Conservation (phyloP, 2,113 vertebrate species). For the Dicaeum eximium region DNA sequence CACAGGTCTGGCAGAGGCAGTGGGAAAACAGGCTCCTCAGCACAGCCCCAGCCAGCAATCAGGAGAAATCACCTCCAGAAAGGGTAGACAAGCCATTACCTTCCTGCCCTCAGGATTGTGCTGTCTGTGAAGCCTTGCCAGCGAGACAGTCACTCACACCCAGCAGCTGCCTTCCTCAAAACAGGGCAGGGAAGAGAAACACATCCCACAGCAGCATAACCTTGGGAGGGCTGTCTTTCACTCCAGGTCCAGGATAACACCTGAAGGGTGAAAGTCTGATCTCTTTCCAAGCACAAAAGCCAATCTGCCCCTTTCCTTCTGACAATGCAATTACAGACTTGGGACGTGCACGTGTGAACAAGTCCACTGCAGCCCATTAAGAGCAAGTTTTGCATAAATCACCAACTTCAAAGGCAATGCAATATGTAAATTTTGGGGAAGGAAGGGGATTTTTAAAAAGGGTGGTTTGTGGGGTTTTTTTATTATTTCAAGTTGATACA, state of each 20-base stretch:
- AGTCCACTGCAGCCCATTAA: background rate
- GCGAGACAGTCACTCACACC: background rate
- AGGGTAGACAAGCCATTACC: background rate
- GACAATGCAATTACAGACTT: background rate
- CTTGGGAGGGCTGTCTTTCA: background rate
- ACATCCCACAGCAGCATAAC: background rate
- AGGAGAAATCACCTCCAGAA: background rate
- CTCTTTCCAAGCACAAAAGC: background rate
- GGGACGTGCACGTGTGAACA: background rate
- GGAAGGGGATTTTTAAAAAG: background rate
- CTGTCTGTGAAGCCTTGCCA: background rate
- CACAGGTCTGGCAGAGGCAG: background rate
- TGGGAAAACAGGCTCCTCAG: background rate
- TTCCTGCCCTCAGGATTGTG: background rate
- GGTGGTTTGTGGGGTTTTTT: rapidly evolving
- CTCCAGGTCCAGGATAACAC: background rate
- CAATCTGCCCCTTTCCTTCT: background rate
- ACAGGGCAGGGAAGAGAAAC: background rate
- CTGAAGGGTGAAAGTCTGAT: constrained; percentile 23
- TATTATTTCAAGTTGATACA: background rate
- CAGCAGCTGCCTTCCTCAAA: background rate
- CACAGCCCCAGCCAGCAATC: background rate
- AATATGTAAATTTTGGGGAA: background rate
- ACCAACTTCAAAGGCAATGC: background rate
- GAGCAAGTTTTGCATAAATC: background rate